Percentiles rank a stretch among this genome's conserved stretches.
Conservation (phyloP, 1,140 invertebrate genomes). For the Ctenoplectra terminalis region DNA sequence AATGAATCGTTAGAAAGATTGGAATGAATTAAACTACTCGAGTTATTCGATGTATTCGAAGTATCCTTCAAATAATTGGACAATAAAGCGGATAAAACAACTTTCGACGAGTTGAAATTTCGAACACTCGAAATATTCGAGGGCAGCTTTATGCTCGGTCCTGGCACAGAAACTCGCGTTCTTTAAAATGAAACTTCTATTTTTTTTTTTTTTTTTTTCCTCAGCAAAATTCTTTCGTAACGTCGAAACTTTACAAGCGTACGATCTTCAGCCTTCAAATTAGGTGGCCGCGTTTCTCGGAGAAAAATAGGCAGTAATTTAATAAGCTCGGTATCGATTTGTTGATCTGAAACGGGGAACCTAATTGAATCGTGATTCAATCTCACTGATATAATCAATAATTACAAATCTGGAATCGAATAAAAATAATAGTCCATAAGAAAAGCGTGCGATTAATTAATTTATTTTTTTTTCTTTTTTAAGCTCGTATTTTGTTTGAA, state of each 20-base stretch:
- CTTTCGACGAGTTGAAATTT: slow-evolving; percentile 21
- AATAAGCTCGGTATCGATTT: background rate
- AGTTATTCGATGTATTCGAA: slow-evolving; percentile 6
- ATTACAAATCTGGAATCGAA: background rate
- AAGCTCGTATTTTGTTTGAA: too few relatives aligned
- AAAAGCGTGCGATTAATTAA: too few relatives aligned
- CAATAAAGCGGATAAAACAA: slow-evolving; percentile 3
- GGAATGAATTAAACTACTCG: background rate
- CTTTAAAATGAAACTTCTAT: slow-evolving; percentile 13
- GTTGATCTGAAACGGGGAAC: background rate
- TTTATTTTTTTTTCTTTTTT: too few relatives aligned
- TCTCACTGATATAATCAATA: background rate
- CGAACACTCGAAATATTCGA: slow-evolving; percentile 2
- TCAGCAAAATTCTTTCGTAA: background rate
- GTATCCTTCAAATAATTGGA: slow-evolving; percentile 12
- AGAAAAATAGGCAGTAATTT: background rate
- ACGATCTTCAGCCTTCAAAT: slow-evolving; percentile 4
- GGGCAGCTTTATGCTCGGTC: background rate
- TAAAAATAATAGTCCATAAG: too few relatives aligned
- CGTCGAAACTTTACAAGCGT: background rate
- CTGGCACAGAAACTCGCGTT: slow-evolving; percentile 8
- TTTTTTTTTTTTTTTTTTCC: too few relatives aligned
- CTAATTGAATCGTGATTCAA: background rate
- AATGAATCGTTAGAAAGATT: background rate
- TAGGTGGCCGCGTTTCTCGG: background rate